Base-by-base conservation (phyloP, 2,113 vertebrate genomes). In the Corythaixoides concolor region DNA sequence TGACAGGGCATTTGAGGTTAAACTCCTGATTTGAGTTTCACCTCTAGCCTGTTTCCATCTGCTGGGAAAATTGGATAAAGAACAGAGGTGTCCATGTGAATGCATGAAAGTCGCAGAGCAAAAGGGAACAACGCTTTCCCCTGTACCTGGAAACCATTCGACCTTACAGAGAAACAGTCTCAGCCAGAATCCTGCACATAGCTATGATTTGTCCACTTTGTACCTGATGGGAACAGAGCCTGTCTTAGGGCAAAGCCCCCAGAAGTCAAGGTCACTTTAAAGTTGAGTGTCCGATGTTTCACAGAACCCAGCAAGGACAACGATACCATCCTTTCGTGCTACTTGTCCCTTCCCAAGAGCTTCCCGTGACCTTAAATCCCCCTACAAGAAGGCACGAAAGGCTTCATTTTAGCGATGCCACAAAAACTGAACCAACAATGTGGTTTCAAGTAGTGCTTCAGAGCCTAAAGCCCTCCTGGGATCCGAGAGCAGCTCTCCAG, bases 271-370 rank as follows among this genome's bases (percentile, higher is more conserved):
- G 32, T n/a, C 35, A 11, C 10, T 66, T 81, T 49, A 2, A 30
- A 85, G 11, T 1, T 30, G 18, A 3, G 15, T 15, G 23, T 12
- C 23, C 1, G 1, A 1, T 5, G 6, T 16, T 37, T 21, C 63
- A 32, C 13, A 70, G 66, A 74, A 59, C 60, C 28, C 59, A 74
- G 12, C 14, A 26, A 6, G 3, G 33, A 33, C 50, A 60, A 15
- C 3, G 1, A 8, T 18, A 50, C 55, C 35, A 35, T 39, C 14
- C 37, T 49, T 83, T 72, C 11, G 0, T 12, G 24, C 35, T 22
- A 3, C 15, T 64, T 11, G 0, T 21, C 22, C 12, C 24, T 53
- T 74, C 55, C n/a, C 52, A 28, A 45, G 62, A 72, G 35, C 15
- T 68, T 39, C 45, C 62, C 24, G 30, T 4, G 49, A 24, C 68